Percentiles rank a stretch among this genome's conserved stretches.
phyloP scores from a whole-genome alignment of 2,797 vertebrate genomes.

The Malacoctenus gilli region DNA sequence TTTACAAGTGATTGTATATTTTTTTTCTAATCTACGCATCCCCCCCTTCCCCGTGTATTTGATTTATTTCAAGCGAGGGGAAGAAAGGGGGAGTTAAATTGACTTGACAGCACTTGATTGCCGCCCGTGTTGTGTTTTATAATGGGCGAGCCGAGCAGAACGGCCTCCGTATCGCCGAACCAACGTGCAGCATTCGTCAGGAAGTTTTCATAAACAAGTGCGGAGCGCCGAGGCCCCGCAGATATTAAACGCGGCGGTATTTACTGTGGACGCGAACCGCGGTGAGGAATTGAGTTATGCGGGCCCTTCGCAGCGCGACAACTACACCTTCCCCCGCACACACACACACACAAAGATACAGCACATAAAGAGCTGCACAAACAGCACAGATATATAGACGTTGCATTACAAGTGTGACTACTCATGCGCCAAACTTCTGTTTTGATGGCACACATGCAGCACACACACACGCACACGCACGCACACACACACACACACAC shows the following conservation, averaged over 20 bases:
- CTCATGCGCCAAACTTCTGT: constrained; percentile 6
- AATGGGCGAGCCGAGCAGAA: constrained; percentile 55
- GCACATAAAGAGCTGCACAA: constrained; percentile 30
- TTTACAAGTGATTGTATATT: constrained; percentile 69
- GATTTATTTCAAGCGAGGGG: constrained; percentile 63
- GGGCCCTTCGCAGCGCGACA: not conserved
- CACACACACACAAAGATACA: constrained; percentile 1
- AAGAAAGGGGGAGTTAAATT: constrained; percentile 65
- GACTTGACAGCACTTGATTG: constrained; percentile 71
- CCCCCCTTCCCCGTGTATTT: constrained; percentile 57
- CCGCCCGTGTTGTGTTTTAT: constrained; percentile 70
- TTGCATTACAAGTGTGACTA: constrained; percentile 23
- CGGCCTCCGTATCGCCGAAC: constrained; percentile 61
- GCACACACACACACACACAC: too few relatives aligned
- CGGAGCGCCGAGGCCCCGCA: constrained; percentile 52
- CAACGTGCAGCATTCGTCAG: constrained; percentile 70
- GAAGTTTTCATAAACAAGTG: constrained; percentile 77
- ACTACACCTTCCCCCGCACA: not conserved
- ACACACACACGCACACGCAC: too few relatives aligned
- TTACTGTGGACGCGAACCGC: constrained; percentile 61
- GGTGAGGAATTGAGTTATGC: constrained; percentile 52
- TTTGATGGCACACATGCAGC: constrained; percentile 12
- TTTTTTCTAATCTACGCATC: constrained; percentile 44
- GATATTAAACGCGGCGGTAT: constrained; percentile 76
- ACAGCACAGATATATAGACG: constrained; percentile 39